Evolutionary conservation across 2,888 invertebrate genomes (phyloP), one percentile per base, ranked within the genome.

Genomic region (Caradrina kadenii): DNA sequence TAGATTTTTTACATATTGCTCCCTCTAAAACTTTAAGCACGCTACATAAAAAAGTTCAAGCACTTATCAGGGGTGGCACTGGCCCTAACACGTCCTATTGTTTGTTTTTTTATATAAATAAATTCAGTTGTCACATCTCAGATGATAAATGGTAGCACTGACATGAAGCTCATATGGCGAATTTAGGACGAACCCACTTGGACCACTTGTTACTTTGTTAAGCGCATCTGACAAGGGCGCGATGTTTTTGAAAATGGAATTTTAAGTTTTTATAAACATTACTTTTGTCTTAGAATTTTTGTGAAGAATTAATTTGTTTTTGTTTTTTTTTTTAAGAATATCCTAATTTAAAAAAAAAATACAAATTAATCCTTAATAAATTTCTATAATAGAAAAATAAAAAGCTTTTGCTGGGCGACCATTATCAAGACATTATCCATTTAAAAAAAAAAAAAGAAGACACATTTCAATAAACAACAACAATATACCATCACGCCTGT

Each of bases 61-160:
- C 86, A 88, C 89, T 91, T 91, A 91, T 88, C 87, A 90, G 88
- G 91, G 91, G 91, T 89, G 87, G 88, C 87, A 86, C 86, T 86
- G 83, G 91, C 91, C 89, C 90, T 89, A 88, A 88, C 87, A 83
- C 79, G 79, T 70, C 80, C 92, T 89, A 93, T 94, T 95, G 94
- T 95, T 94, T 94, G 90, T 94, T 88, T 94, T 94, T 94, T 95
- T 92, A 89, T 88, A 90, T 91, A 93, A 93, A 95, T 95, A 94
- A 95, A 96, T 96, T 95, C 94, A 95, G 94, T 94, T 95, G 95
- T 96, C 95, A 93, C 93, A 93, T 92, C 93, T 87, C 87, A 75
- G 55, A 92, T 95, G 95, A 96, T 94, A 94, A 94, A 96, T 94
- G 94, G 91, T 86, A 58, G 86, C 79, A 81, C 83, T 92, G 94